Percentiles rank a stretch among this genome's conserved stretches.
phyloP scores from a whole-genome alignment of 2,888 invertebrate genomes.

The Lymantria dispar region DNA sequence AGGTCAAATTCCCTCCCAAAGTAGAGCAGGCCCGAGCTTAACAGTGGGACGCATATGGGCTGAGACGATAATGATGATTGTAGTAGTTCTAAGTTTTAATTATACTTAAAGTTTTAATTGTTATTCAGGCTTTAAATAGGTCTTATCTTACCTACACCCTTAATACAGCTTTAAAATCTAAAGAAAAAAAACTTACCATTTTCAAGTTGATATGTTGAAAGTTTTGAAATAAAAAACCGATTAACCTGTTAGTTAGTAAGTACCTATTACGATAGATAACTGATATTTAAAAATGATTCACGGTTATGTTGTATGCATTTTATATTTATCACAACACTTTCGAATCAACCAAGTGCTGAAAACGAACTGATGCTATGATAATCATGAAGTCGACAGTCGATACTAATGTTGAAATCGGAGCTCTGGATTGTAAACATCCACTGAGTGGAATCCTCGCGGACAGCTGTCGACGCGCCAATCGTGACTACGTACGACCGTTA shows the following conservation, averaged over 20 bases:
- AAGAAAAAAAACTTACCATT: no score
- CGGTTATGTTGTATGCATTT: conserved; percentile 12
- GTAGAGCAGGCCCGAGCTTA: no score
- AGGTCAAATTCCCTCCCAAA: no score
- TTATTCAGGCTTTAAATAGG: no score
- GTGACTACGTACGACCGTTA: conserved; percentile 32
- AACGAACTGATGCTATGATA: conserved; percentile 60
- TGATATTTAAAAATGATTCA: conserved; percentile 9
- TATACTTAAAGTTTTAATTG: no score
- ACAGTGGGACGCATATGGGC: no score
- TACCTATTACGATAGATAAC: conserved; percentile 8
- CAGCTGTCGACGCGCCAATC: conserved; percentile 33
- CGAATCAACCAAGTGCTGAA: conserved; percentile 57
- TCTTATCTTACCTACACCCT: no score
- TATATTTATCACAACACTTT: conserved; percentile 52
- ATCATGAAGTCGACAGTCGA: conserved; percentile 41
- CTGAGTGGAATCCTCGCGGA: conserved; percentile 64
- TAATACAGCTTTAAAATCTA: no score
- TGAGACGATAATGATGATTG: no score
- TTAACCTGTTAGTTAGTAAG: not conserved
- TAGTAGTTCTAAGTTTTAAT: no score
- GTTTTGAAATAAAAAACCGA: not conserved
- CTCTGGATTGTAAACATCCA: conserved; percentile 73
- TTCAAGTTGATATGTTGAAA: not conserved
- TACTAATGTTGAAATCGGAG: conserved; percentile 74